Evolutionary conservation across 2,797 vertebrate species (phyloP).

Genomic region (Vultur gryphus): DNA sequence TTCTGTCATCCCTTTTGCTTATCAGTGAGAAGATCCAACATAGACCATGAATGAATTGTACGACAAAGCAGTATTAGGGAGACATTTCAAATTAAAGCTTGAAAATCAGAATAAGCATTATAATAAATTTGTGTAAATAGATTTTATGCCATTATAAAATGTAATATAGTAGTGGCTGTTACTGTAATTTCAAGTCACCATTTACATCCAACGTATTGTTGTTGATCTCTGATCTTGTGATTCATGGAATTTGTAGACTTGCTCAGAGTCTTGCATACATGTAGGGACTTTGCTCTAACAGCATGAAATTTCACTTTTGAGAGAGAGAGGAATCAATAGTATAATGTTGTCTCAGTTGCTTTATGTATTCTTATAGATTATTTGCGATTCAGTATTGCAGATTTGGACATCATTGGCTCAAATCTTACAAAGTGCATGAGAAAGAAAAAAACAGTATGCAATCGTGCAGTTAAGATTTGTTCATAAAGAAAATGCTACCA

Average conservation of each 20-base stretch:
- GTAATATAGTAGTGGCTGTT: neutral
- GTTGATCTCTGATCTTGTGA: neutral
- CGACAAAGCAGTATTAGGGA: neutral
- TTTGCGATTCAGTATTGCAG: neutral
- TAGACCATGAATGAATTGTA: neutral
- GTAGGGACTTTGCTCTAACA: neutral
- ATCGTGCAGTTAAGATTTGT: neutral
- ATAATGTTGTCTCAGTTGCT: neutral
- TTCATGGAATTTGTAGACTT: neutral
- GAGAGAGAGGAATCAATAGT: neutral
- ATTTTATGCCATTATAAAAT: neutral
- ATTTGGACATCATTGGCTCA: neutral
- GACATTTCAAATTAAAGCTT: neutral
- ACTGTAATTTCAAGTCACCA: neutral
- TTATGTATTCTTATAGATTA: neutral
- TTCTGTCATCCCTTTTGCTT: neutral
- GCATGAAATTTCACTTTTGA: neutral
- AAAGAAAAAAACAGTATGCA: neutral
- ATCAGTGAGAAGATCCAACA: neutral
- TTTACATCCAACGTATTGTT: neutral
- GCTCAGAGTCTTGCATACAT: neutral
- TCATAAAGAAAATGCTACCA: neutral
- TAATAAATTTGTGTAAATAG: neutral
- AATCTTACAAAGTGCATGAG: neutral
- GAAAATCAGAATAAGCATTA: neutral